These are phyloP conservation scores for Hirtodrosophila histrioides DNA, from an alignment of 2,888 invertebrate species.

Conservation along the genomic window DNA sequence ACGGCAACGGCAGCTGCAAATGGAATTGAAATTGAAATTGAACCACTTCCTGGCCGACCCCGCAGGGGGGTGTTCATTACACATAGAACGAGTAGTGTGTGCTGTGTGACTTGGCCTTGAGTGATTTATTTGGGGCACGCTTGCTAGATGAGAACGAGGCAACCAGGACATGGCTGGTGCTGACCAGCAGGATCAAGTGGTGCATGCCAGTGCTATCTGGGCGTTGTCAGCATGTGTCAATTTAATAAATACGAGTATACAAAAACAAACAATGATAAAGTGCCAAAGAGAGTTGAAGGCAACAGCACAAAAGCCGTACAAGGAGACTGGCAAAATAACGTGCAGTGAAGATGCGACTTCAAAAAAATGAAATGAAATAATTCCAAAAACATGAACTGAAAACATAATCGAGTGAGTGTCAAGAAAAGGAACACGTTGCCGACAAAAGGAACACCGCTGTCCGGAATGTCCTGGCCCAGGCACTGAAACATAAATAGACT, in stretches of 20 bases:
- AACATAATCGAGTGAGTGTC: slow-evolving; percentile 73
- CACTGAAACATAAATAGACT: slow-evolving; percentile 41
- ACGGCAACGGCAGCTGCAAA: too few relatives aligned
- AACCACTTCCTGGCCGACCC: slow-evolving; percentile 4
- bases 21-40: slow-evolving; percentile 17
- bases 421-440: slow-evolving; percentile 62
- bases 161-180: slow-evolving; percentile 2
- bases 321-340: slow-evolving; percentile 30
- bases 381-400: slow-evolving; percentile 77
- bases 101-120: slow-evolving; percentile 59
- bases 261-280: slow-evolving; percentile 65
- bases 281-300: slow-evolving; percentile 11
- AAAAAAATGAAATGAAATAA: slow-evolving; percentile 74
- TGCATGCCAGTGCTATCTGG: slow-evolving; percentile 39
- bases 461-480: slow-evolving; percentile 17
- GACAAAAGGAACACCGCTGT: slow-evolving; percentile 6
- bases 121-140: slow-evolving; percentile 58
- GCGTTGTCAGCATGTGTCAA: slow-evolving; percentile 76
- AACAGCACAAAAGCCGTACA: slow-evolving; percentile 10
- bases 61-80: background rate
- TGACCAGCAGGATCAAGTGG: slow-evolving; percentile 12
- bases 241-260: slow-evolving; percentile 63
- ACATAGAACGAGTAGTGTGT: slow-evolving; percentile 9
- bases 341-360: slow-evolving; percentile 42
- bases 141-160: slow-evolving; percentile 25